Conservation (phyloP, 2,113 vertebrate species). For the Platichthys stellatus region DNA sequence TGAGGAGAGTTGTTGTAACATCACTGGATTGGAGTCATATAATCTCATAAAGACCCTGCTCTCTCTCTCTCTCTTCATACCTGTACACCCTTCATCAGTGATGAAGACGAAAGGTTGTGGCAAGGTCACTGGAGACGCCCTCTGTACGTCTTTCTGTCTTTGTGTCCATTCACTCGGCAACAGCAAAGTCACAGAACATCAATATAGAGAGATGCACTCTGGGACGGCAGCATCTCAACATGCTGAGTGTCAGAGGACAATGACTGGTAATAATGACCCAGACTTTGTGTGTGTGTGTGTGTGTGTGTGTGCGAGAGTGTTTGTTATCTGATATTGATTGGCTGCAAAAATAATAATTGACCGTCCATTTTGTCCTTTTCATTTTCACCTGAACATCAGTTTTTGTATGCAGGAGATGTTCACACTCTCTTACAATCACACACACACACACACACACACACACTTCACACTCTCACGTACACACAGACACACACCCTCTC, state of each 20-base stretch:
- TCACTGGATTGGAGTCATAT: constrained; percentile 1
- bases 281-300: constrained; percentile 5
- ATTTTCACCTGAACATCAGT: constrained; percentile 56
- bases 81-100: constrained; percentile 9
- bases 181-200: constrained; percentile 24
- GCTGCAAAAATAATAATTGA: constrained; percentile 32
- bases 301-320: not conserved
- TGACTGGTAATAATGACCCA: constrained; percentile 31
- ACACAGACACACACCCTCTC: constrained; percentile 36
- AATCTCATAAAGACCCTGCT: not conserved
- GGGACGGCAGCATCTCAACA: constrained; percentile 13
- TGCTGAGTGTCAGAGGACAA: constrained; percentile 15
- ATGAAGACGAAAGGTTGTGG: constrained; percentile 26
- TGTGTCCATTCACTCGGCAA: not conserved
- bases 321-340: constrained; percentile 30
- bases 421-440: constrained; percentile 46
- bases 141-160: constrained; percentile 2
- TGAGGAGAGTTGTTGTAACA: constrained; percentile 2
- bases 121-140: constrained; percentile 28
- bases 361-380: constrained; percentile 37
- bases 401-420: constrained; percentile 72
- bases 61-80: constrained; percentile 5
- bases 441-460: constrained; percentile 16
- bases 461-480: constrained; percentile 21
- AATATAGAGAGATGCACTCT: constrained; percentile 3